A percentile compares a stretch with the other conserved stretches of the same genome.
Evolutionary conservation across 2,113 vertebrate species (phyloP).

Genomic region (Corythornis cristatus): DNA sequence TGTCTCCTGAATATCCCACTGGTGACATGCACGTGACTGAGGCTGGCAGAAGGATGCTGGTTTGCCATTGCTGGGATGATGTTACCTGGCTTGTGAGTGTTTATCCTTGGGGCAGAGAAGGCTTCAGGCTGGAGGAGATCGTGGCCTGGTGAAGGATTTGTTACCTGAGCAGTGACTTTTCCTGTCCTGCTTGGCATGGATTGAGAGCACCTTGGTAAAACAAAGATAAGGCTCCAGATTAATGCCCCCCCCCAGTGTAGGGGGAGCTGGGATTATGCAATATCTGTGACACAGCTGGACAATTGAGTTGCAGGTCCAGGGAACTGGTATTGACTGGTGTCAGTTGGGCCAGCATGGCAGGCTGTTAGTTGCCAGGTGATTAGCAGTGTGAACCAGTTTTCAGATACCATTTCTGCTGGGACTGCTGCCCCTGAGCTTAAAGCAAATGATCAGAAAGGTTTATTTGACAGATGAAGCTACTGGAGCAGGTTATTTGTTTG

Average conservation of each 20-base stretch:
- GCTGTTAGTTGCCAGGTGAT: background rate
- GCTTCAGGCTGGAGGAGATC: background rate
- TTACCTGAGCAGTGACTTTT: background rate
- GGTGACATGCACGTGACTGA: accelerated
- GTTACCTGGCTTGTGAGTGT: background rate
- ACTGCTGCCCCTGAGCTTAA: background rate
- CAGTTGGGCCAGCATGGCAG: accelerated
- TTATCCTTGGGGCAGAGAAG: background rate
- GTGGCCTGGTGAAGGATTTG: background rate
- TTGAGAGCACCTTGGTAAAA: background rate
- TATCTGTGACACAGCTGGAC: background rate
- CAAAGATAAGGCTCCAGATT: background rate
- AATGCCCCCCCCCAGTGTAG: background rate
- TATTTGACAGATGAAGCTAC: background rate
- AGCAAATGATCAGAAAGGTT: background rate
- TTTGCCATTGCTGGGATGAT: accelerated
- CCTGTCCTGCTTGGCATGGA: background rate
- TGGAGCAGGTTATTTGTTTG: background rate
- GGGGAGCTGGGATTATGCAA: background rate
- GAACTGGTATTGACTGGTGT: background rate
- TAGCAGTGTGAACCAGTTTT: background rate
- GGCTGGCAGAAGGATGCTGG: background rate
- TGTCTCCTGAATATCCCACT: background rate
- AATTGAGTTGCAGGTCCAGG: background rate
- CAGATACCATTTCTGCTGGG: background rate